phyloP scores from a whole-genome alignment of 1,140 invertebrate species.

The Drosophila funebris region DNA sequence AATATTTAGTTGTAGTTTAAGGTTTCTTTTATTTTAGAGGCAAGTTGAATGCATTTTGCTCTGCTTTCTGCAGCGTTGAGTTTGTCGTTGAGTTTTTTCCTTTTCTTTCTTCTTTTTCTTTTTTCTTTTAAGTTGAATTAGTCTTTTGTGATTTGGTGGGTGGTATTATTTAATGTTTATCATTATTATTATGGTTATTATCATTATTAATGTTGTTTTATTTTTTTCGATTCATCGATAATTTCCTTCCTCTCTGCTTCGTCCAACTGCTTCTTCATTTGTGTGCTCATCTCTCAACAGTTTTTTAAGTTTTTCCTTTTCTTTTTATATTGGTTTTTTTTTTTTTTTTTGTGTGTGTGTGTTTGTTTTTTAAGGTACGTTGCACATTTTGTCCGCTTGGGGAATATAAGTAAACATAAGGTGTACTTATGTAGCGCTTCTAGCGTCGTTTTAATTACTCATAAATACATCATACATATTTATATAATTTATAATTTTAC shows the following conservation, averaged over 20 bases:
- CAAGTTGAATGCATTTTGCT: slow-evolving; percentile 78
- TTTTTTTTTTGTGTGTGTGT: slow-evolving; percentile 38
- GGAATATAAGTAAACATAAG: slow-evolving; percentile 72
- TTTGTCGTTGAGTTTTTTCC: slow-evolving; percentile 71
- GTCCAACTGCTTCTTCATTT: not conserved
- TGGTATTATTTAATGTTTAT: slow-evolving; percentile 56
- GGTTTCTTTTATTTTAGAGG: slow-evolving; percentile 31
- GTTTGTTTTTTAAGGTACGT: slow-evolving; percentile 71
- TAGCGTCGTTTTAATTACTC: slow-evolving; percentile 77
- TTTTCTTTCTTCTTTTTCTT: slow-evolving; percentile 3
- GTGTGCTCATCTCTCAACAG: slow-evolving; percentile 42
- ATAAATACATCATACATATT: slow-evolving; percentile 70
- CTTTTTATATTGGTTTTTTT: slow-evolving; percentile 36
- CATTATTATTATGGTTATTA: slow-evolving; percentile 36
- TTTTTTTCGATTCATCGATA: slow-evolving; percentile 21
- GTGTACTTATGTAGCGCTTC: slow-evolving; percentile 79
- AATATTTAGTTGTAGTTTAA: slow-evolving; percentile 31
- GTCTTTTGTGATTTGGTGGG: slow-evolving; percentile 80
- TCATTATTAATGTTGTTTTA: slow-evolving; percentile 26
- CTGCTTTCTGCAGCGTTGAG: slow-evolving; percentile 61
- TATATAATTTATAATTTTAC: slow-evolving; percentile 78
- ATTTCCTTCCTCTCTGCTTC: not conserved
- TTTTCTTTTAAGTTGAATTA: slow-evolving; percentile 61
- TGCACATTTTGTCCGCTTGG: slow-evolving; percentile 79
- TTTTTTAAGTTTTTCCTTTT: slow-evolving; percentile 3